Conservation (phyloP, 2,888 invertebrate species). For the Leucophora obtusa region DNA sequence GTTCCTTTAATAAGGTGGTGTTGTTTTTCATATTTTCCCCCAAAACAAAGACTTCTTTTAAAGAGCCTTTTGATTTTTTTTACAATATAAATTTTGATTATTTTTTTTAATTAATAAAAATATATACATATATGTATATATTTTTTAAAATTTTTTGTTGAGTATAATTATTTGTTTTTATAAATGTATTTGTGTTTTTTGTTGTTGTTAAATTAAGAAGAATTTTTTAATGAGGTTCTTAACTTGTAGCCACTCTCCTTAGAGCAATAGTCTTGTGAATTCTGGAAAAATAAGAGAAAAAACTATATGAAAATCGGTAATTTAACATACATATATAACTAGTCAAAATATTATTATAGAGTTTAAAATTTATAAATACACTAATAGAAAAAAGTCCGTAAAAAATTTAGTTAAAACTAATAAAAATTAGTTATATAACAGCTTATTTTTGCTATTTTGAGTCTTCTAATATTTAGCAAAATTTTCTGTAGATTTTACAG, state of each 20-base stretch:
- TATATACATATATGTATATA: too few species aligned
- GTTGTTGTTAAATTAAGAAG: slow-evolving; percentile 43
- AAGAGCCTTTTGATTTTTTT: slow-evolving; percentile 36
- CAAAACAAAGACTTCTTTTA: slow-evolving; percentile 46
- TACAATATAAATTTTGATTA: slow-evolving; percentile 58
- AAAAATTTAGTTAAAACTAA: too few species aligned
- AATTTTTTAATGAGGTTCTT: slow-evolving; percentile 49
- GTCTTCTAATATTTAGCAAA: too few species aligned
- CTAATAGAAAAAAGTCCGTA: too few species aligned
- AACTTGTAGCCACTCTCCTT: slow-evolving; percentile 64
- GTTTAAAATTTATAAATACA: too few species aligned
- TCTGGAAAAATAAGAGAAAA: slow-evolving; percentile 68
- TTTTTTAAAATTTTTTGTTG: slow-evolving; percentile 26
- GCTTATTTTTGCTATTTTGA: too few species aligned
- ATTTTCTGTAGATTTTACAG: too few species aligned
- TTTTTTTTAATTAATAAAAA: slow-evolving; percentile 45
- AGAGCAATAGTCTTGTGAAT: slow-evolving; percentile 77
- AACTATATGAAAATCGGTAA: not conserved
- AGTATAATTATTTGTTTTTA: slow-evolving; percentile 52
- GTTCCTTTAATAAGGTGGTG: slow-evolving; percentile 60
- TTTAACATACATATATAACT: too few species aligned
- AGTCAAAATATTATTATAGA: too few species aligned
- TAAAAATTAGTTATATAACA: too few species aligned
- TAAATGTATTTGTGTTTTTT: slow-evolving; percentile 41
- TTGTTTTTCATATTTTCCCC: slow-evolving; percentile 48